These are phyloP conservation scores for Meriones psammophilus DNA, from an alignment of 2,797 vertebrate species.

Conservation along the genomic window DNA sequence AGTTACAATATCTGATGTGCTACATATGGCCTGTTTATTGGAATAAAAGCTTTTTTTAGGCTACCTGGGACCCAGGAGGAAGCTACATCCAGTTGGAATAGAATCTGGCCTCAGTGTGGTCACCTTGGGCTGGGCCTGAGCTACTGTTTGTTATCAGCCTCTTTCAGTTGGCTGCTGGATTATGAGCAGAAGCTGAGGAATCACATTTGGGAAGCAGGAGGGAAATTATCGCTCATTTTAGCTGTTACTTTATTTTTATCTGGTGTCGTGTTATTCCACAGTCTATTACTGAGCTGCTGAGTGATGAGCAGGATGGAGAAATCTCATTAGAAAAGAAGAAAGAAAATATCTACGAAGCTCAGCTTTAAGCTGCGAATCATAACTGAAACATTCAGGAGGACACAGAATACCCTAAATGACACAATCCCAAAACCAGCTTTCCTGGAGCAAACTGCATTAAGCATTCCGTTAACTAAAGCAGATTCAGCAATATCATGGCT, in stretches of 20 bases:
- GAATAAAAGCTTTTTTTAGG: not conserved
- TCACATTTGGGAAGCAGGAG: not conserved
- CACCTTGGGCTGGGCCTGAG: not conserved
- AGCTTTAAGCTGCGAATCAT: not conserved
- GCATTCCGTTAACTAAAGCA: not conserved
- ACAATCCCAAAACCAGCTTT: not conserved
- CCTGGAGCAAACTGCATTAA: not conserved
- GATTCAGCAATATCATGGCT: not conserved
- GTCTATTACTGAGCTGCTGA: not conserved
- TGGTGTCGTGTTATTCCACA: not conserved
- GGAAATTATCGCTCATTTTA: not conserved
- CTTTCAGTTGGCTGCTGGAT: not conserved
- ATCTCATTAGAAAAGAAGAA: constrained; percentile 43
- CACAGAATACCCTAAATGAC: not conserved
- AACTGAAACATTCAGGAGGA: not conserved
- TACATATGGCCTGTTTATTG: not conserved
- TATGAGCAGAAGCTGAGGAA: not conserved
- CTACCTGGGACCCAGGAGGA: not conserved
- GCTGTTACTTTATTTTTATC: not conserved
- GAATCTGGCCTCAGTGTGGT: not conserved
- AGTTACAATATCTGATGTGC: not conserved
- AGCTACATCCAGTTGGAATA: not conserved
- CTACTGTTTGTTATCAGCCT: not conserved
- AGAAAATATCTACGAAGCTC: not conserved
- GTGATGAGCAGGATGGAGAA: not conserved